A percentile compares a stretch with the other conserved stretches of the same genome.
Conservation (phyloP, 2,888 invertebrate genomes). For the Mythimna albipuncta region DNA sequence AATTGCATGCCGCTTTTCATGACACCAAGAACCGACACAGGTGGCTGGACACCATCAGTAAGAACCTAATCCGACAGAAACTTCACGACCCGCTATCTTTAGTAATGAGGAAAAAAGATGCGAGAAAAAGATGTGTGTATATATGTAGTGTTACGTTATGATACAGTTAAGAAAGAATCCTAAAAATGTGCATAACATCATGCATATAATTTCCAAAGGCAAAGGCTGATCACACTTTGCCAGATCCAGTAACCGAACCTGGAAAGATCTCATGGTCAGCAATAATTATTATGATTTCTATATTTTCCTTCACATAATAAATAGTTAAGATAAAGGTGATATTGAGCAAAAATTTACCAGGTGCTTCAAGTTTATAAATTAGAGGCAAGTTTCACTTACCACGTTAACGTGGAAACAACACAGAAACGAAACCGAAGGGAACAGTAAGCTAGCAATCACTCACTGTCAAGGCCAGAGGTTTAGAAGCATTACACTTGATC, state of each 20-base stretch:
- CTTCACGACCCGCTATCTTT: too few species aligned
- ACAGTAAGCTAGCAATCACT: slow-evolving; percentile 46
- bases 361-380: neutral
- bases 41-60: too few species aligned
- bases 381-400: neutral
- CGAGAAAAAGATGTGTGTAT: too few species aligned
- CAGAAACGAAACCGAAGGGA: neutral
- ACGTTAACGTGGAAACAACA: slow-evolving; percentile 1
- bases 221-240: too few species aligned
- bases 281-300: neutral
- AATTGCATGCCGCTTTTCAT: too few species aligned
- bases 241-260: too few species aligned
- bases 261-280: too few species aligned
- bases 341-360: neutral
- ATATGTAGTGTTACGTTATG: neutral
- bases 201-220: too few species aligned
- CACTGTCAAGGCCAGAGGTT: slow-evolving; percentile 38
- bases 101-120: too few species aligned
- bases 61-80: too few species aligned
- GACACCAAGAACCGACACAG: too few species aligned
- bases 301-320: neutral
- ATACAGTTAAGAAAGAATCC: neutral
- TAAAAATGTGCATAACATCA: neutral
- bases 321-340: neutral
- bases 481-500: slow-evolving; percentile 31